Evolutionary conservation across 2,888 invertebrate genomes (phyloP).

Genomic region (Aelia acuminata): DNA sequence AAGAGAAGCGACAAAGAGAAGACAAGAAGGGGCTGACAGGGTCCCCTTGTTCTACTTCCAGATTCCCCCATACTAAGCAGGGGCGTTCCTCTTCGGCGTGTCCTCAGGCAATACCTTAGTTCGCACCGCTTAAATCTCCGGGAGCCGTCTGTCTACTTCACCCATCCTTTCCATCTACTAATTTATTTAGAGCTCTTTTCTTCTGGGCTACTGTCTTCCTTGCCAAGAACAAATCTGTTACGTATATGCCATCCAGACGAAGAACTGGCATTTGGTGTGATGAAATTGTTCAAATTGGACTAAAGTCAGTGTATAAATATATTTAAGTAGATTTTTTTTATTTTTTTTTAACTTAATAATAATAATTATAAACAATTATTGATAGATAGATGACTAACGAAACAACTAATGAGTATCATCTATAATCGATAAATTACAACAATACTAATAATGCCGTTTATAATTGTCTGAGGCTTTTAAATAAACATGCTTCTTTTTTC

Average conservation of each 20-base stretch:
- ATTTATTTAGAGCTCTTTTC: conserved; percentile 17
- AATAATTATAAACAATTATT: no score
- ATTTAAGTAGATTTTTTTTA: background rate
- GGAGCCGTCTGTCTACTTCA: conserved; percentile 5
- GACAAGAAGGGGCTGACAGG: conserved; percentile 29
- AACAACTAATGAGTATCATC: no score
- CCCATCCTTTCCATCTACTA: conserved; percentile 34
- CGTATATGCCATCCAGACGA: background rate
- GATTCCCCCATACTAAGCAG: conserved; percentile 53
- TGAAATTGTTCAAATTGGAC: no score
- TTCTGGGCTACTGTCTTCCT: background rate
- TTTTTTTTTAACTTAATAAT: no score
- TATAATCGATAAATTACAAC: no score
- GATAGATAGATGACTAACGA: no score
- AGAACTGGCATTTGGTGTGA: background rate
- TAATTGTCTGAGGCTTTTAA: no score
- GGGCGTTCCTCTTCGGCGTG: conserved; percentile 39
- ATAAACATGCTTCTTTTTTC: no score
- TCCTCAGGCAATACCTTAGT: conserved; percentile 20
- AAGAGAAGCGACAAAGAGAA: conserved; percentile 41
- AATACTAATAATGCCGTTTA: no score
- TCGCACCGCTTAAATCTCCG: conserved; percentile 34
- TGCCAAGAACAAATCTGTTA: background rate
- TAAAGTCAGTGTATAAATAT: background rate
- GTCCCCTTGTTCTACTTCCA: conserved; percentile 40